These are phyloP conservation scores for Leptopilina drosophilae DNA, from an alignment of 2,888 invertebrate species.

Conservation along the genomic window DNA sequence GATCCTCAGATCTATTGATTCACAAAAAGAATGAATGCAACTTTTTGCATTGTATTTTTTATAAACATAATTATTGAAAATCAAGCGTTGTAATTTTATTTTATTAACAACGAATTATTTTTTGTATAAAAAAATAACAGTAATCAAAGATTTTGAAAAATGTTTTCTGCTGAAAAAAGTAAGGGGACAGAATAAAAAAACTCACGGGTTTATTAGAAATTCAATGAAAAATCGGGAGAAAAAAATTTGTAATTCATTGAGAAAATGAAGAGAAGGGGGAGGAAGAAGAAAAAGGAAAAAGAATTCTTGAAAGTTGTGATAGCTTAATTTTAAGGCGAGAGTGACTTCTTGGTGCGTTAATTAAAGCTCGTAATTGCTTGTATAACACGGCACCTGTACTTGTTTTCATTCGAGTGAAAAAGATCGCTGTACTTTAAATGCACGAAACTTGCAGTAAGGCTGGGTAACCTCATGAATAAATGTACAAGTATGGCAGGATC, in stretches of 20 bases:
- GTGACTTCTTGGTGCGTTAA: slow-evolving; percentile 16
- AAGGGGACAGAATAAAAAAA: too few species aligned
- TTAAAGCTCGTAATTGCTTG: slow-evolving; percentile 31
- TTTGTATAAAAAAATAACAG: too few species aligned
- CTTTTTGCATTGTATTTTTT: too few species aligned
- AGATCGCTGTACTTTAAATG: slow-evolving; percentile 32
- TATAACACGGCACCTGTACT: slow-evolving; percentile 26
- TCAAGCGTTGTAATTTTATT: too few species aligned
- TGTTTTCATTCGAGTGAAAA: slow-evolving; percentile 32
- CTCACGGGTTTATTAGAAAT: not conserved
- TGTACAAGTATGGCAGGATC: slow-evolving; percentile 43
- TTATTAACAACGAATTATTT: too few species aligned
- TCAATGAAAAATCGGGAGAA: not conserved
- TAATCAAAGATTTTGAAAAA: too few species aligned
- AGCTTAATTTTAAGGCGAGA: slow-evolving; percentile 16
- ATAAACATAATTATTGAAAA: too few species aligned
- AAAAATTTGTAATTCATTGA: not conserved
- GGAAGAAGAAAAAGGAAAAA: not conserved
- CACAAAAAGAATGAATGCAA: too few species aligned
- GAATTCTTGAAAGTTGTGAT: slow-evolving; percentile 12
- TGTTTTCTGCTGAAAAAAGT: too few species aligned
- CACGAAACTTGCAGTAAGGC: slow-evolving; percentile 26
- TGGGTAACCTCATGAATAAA: slow-evolving; percentile 58
- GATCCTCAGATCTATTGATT: too few species aligned
- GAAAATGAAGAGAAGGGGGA: not conserved